phyloP scores from a whole-genome alignment of 2,797 vertebrate genomes.

The Heliangelus exortis region DNA sequence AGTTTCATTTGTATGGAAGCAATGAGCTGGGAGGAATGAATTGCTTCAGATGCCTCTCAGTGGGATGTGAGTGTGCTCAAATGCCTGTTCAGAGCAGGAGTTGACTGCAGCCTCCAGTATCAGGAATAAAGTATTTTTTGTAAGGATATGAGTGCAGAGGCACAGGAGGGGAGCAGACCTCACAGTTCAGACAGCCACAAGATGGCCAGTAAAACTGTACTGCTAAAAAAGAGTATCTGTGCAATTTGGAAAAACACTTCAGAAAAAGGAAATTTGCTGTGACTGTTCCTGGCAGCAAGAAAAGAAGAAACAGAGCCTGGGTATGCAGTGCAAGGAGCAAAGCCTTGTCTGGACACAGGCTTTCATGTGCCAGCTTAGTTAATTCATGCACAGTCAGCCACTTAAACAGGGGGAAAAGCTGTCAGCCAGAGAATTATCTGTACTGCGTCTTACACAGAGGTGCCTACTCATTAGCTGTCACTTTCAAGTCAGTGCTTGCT shows the following conservation, averaged over 20 bases:
- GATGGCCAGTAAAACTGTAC: not conserved
- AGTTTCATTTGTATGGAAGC: not conserved
- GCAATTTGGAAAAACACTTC: not conserved
- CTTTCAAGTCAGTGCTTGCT: not conserved
- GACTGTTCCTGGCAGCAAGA: not conserved
- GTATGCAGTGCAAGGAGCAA: fast-evolving
- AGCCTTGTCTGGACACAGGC: not conserved
- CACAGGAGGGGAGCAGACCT: not conserved
- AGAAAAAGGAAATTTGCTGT: not conserved
- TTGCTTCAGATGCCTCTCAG: not conserved
- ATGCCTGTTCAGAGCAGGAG: not conserved
- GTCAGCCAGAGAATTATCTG: fast-evolving
- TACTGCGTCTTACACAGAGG: fast-evolving
- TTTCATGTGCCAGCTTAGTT: not conserved
- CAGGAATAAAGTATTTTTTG: not conserved
- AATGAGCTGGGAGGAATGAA: not conserved
- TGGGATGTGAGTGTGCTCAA: fast-evolving
- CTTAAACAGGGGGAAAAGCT: fast-evolving
- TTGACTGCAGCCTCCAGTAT: not conserved
- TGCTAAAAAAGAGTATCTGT: not conserved
- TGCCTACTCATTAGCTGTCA: not conserved
- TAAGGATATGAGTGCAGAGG: not conserved
- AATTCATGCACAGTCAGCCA: not conserved
- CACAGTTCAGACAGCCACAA: not conserved
- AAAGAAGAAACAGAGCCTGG: not conserved